Evolutionary conservation across 1,140 invertebrate genomes (phyloP).

Genomic region (Latrodectus geometricus): DNA sequence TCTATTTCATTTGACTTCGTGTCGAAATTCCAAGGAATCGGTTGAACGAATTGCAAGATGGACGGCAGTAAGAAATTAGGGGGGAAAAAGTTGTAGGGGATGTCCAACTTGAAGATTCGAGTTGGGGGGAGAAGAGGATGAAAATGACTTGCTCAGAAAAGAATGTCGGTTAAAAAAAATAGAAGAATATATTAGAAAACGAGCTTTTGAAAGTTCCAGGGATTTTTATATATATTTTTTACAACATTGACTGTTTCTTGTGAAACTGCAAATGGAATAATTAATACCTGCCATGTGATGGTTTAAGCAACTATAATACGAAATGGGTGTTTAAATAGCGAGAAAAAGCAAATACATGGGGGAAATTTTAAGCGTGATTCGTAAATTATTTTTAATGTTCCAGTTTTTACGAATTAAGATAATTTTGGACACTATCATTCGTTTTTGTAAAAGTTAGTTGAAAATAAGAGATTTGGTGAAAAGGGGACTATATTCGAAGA

Average conservation of each 20-base stretch:
- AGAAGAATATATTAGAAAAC: neutral
- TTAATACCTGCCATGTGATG: too few species aligned
- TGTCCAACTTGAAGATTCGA: neutral
- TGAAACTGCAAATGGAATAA: neutral
- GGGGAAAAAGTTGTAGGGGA: neutral
- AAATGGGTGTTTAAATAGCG: too few species aligned
- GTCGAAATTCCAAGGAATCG: constrained; percentile 12
- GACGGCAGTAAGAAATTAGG: neutral
- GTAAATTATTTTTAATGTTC: too few species aligned
- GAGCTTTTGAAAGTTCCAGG: neutral
- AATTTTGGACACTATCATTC: too few species aligned
- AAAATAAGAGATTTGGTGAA: too few species aligned
- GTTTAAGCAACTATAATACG: too few species aligned
- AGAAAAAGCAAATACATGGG: too few species aligned
- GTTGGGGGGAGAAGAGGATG: neutral
- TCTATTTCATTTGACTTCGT: neutral
- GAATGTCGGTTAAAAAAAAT: neutral
- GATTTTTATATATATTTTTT: neutral
- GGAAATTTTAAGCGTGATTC: too few species aligned
- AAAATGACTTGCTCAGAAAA: neutral
- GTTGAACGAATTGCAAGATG: constrained; percentile 17
- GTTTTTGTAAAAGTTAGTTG: too few species aligned
- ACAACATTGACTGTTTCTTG: neutral
- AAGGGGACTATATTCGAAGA: too few species aligned
- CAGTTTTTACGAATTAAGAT: too few species aligned